Conservation (phyloP, 2,888 invertebrate genomes). For the Heliconius ethilla region DNA sequence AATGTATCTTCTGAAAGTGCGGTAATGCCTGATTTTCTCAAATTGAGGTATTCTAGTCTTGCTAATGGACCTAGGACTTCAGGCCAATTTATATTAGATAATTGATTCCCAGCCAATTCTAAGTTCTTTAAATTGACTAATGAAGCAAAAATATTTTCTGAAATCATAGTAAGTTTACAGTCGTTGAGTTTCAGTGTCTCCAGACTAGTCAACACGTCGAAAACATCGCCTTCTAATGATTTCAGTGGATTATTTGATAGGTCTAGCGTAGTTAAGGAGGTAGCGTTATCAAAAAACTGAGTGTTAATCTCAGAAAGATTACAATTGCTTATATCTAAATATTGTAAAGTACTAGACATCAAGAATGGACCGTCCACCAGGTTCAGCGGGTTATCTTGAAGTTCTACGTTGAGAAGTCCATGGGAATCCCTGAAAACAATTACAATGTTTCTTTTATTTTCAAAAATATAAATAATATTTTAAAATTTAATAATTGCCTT, state of each 20-base stretch:
- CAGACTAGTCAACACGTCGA: conserved; percentile 84
- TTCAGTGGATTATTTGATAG: conserved; percentile 85
- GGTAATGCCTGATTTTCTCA: conserved; percentile 83
- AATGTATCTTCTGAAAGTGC: conserved; percentile 85
- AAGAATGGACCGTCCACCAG: conserved; percentile 85
- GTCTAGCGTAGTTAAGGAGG: conserved; percentile 85
- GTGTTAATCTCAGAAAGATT: conserved; percentile 81
- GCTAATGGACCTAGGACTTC: conserved; percentile 82
- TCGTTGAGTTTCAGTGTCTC: conserved; percentile 85
- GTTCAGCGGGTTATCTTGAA: conserved; percentile 85
- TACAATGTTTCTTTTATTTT: neutral
- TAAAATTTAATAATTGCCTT: neutral
- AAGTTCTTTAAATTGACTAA: conserved; percentile 84
- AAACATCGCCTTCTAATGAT: conserved; percentile 80
- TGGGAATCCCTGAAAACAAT: conserved; percentile 82
- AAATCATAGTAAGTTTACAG: conserved; percentile 83
- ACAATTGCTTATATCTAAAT: conserved; percentile 86
- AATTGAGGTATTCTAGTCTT: conserved; percentile 84
- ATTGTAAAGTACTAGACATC: conserved; percentile 84
- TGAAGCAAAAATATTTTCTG: conserved; percentile 80
- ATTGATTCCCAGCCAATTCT: conserved; percentile 83
- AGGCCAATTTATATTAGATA: conserved; percentile 83
- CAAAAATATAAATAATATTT: neutral
- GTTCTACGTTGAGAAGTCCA: conserved; percentile 86
- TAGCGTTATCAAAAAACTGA: conserved; percentile 85